Evolutionary conservation across 1,140 invertebrate genomes (phyloP).

Genomic region (Penaeus indicus): DNA sequence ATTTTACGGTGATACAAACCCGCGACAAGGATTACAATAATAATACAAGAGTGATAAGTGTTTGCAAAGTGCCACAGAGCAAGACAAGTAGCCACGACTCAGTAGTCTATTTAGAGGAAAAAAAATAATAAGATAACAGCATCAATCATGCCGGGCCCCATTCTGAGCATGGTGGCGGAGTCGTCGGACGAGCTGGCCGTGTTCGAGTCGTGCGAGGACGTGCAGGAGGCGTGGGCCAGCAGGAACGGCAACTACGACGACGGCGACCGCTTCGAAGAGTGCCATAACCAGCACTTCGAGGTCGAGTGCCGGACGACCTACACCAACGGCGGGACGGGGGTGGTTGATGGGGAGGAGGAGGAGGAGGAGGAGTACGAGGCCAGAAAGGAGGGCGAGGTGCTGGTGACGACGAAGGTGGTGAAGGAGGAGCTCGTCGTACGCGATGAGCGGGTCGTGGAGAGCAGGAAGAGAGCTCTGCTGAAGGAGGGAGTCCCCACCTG

Average conservation of each 20-base stretch:
- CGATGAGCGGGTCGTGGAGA: background rate
- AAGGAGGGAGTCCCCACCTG: background rate
- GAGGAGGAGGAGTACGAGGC: background rate
- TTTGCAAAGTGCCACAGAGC: no score
- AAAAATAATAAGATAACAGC: background rate
- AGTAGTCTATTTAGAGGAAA: no score
- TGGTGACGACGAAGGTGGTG: background rate
- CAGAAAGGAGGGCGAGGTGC: background rate
- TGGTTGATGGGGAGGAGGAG: background rate
- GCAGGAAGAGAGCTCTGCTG: background rate
- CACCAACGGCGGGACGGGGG: no score
- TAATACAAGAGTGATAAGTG: no score
- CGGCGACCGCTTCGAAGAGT: conserved; percentile 12
- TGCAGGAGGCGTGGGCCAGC: conserved; percentile 43
- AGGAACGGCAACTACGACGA: conserved; percentile 22
- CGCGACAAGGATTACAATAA: no score
- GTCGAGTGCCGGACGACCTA: background rate
- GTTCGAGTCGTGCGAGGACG: conserved; percentile 55
- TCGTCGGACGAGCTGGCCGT: conserved; percentile 24
- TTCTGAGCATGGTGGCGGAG: background rate
- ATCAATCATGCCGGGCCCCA: conserved; percentile 45
- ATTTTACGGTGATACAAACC: no score
- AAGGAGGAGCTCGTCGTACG: background rate
- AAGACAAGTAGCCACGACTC: no score
- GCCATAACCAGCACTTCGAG: background rate